Evolutionary conservation across 2,113 vertebrate species (phyloP), one percentile per base, ranked within the genome.

Genomic region (Fulica atra): DNA sequence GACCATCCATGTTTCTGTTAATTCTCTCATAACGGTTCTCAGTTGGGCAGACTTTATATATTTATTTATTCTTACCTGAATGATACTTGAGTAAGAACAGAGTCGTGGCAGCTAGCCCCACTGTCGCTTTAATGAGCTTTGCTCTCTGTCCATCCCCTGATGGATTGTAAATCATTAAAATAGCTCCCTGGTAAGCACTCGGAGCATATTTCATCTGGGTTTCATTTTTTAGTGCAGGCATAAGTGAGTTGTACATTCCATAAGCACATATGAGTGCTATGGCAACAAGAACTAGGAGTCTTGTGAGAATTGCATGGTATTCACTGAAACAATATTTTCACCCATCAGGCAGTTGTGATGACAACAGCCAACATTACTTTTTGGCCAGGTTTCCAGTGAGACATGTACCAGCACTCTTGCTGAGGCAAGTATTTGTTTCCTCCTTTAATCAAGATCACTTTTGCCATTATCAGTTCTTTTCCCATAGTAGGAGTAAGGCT

Each of bases 121-220:
- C 83, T 28, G 14, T 31, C 65, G 57, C 24, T 81, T 86, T 96
- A 89, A 94, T 92, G 87, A 97, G 60, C 81, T 92, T 16, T 53
- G 38, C 66, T 85, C 70, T 83, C 91, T 73, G 81, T 92, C 94
- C 76, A 35, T 89, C 85, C 85, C 28, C 68, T 17, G 44, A 66
- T 89, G 79, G 42, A 42, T 42, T 88, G 87, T 71, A 96, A 96
- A 95, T 97, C 92, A 84, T 85, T 78, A 51, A 87, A 93, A 85
- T 48, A 92, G 86, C 74, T 96, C 95, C 89, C 90, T 93, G 83
- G 85, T 83, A 95, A 88, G 91, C n/a, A 64, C 31, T 93, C 0
- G 0, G 44, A 88, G 71, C 29, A 19, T 94, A 89, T 94, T 94
- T 97, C 86, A 79, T 95, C 77, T 9, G 23, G 42, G 85, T 86